Conservation (phyloP, 92 coral and sea anemone genomes). For the Bergia puertoricense region DNA sequence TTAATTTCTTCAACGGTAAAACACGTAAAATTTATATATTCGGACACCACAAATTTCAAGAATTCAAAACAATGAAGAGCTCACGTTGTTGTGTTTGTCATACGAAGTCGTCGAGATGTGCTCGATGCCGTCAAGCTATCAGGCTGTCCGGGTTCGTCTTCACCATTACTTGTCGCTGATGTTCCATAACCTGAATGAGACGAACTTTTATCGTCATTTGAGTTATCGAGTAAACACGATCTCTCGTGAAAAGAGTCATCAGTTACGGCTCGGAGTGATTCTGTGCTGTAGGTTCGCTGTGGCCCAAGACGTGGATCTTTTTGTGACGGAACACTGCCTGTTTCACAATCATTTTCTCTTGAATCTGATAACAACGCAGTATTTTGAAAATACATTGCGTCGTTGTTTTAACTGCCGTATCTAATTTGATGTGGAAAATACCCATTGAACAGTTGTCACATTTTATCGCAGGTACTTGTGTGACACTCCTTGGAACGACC, state of each 20-base stretch:
- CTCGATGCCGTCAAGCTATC: neutral
- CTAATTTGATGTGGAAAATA: neutral
- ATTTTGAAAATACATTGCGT: neutral
- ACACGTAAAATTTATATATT: too few species aligned
- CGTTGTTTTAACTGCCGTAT: neutral
- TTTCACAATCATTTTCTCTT: neutral
- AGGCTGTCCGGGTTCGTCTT: neutral
- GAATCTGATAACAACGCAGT: neutral
- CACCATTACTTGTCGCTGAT: neutral
- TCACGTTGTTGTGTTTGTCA: constrained; percentile 19
- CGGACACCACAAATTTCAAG: neutral
- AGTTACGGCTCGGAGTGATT: neutral
- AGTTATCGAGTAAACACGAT: constrained; percentile 18
- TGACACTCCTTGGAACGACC: neutral
- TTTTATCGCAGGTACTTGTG: neutral
- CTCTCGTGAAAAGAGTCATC: constrained; percentile 18
- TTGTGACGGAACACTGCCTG: neutral
- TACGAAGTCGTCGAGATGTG: neutral
- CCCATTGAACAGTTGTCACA: neutral
- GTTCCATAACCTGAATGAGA: constrained; percentile 6
- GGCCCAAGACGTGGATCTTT: too few species aligned
- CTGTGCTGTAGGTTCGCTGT: neutral
- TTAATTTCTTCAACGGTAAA: neutral
- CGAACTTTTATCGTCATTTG: neutral
- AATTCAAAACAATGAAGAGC: neutral